Evolutionary conservation across 37 sponge, comb jelly and placozoan species (phyloP).

Genomic region (Bolinopsis microptera): DNA sequence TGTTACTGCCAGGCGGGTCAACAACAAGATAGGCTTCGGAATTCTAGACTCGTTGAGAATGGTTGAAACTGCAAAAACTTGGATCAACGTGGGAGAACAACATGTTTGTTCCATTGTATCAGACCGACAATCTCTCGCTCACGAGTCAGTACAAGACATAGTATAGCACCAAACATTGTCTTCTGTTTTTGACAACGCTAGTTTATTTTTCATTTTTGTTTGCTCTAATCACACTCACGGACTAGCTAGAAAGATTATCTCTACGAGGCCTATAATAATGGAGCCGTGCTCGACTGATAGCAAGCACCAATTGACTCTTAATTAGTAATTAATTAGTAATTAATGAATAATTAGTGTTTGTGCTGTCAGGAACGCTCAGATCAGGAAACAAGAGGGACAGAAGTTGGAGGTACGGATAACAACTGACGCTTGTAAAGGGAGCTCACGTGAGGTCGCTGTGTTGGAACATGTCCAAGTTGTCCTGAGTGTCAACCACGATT

Average conservation of each 20-base stretch:
- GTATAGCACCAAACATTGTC: too few species aligned
- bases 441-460: not conserved
- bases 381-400: not conserved
- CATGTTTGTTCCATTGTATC: constrained; percentile 3
- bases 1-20: constrained; percentile 11
- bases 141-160: not conserved
- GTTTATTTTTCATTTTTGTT: too few species aligned
- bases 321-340: too few species aligned
- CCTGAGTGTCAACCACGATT: not conserved
- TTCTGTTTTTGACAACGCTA: too few species aligned
- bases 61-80: not conserved
- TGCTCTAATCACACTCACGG: too few species aligned
- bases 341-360: too few species aligned
- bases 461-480: constrained; percentile 25
- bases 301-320: too few species aligned
- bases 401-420: not conserved
- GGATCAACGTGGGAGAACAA: not conserved
- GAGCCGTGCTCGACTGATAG: too few species aligned
- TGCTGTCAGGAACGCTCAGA: not conserved
- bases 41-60: not conserved
- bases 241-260: too few species aligned
- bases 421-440: not conserved
- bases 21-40: constrained; percentile 37
- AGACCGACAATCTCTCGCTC: not conserved
- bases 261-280: too few species aligned